Evolutionary conservation across 2,797 vertebrate species (phyloP).

Genomic region (Ficedula albicollis): DNA sequence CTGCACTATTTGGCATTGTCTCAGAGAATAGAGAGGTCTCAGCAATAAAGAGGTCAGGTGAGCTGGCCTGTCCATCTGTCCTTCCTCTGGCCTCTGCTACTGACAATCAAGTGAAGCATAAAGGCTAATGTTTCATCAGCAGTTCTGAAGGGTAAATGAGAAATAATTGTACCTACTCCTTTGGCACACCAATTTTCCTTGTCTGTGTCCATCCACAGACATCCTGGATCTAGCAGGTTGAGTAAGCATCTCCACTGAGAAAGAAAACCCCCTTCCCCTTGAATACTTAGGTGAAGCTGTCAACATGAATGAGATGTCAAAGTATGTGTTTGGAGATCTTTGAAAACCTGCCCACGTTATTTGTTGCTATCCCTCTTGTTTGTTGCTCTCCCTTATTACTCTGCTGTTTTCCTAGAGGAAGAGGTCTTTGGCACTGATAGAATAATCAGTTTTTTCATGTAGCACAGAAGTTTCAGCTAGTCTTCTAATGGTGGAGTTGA

Average conservation of each 20-base stretch:
- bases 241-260: background rate
- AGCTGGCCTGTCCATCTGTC: background rate
- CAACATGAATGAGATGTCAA: background rate
- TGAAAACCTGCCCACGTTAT: background rate
- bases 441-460: background rate
- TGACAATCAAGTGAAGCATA: background rate
- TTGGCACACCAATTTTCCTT: background rate
- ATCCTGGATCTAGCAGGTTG: background rate
- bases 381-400: background rate
- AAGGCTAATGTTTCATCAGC: background rate
- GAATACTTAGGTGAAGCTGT: background rate
- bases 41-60: background rate
- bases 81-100: background rate
- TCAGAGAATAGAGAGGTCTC: background rate
- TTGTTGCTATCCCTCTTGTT: background rate
- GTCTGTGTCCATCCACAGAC: background rate
- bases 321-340: background rate
- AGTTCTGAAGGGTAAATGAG: background rate
- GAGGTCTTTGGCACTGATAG: background rate
- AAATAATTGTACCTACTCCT: background rate
- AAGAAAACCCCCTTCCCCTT: background rate
- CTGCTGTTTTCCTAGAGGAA: background rate
- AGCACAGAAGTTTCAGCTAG: background rate
- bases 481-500: background rate
- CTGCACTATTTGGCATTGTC: fast-evolving